Evolutionary conservation across 2,113 vertebrate species (phyloP).

Genomic region (Corapipo altera): DNA sequence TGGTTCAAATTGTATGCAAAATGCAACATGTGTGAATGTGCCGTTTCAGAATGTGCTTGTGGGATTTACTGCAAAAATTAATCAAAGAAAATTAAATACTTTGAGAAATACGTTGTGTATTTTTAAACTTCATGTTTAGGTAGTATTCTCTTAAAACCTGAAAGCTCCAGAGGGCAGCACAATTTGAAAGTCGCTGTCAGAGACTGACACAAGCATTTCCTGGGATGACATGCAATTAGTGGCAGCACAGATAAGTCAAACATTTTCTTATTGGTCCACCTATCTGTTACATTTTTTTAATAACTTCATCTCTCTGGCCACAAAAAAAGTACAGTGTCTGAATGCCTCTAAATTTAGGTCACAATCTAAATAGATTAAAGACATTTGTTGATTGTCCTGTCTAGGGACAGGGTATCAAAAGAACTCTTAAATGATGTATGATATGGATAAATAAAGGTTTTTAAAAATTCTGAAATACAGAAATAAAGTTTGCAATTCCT

Average conservation of each 20-base stretch:
- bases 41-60: not conserved
- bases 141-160: not conserved
- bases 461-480: not conserved
- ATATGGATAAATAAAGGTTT: not conserved
- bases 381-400: not conserved
- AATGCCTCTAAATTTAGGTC: not conserved
- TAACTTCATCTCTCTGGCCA: not conserved
- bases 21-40: not conserved
- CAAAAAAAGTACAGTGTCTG: not conserved
- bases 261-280: not conserved
- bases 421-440: rapidly evolving
- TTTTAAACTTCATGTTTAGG: not conserved
- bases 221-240: not conserved
- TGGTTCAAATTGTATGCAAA: not conserved
- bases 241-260: not conserved
- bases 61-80: not conserved
- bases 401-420: not conserved
- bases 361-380: not conserved
- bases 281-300: not conserved
- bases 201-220: not conserved
- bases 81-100: not conserved
- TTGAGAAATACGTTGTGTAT: not conserved
- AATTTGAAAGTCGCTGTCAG: not conserved
- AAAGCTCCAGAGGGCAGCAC: not conserved
- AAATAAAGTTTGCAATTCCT: not conserved